Percentiles rank a stretch among this genome's conserved stretches.
Evolutionary conservation across 2,113 vertebrate species (phyloP).

Genomic region (Etia nguti): DNA sequence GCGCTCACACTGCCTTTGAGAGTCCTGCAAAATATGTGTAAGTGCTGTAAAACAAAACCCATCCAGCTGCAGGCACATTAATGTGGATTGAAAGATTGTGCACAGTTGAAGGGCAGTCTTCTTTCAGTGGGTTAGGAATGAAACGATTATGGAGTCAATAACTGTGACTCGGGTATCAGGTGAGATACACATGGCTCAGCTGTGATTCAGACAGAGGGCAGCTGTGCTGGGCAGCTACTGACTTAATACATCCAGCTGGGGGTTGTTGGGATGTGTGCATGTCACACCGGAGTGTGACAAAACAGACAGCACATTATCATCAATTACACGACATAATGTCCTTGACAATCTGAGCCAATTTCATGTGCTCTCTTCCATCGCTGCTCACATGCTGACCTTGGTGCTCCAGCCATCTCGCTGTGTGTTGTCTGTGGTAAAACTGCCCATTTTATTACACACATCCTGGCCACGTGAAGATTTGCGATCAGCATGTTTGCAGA

Average conservation of each 20-base stretch:
- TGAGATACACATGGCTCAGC: conserved; percentile 15
- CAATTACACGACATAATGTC: conserved; percentile 37
- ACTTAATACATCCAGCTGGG: conserved; percentile 2
- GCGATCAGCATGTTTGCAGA: neutral
- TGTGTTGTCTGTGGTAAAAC: neutral
- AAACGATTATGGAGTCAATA: neutral
- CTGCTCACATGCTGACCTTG: conserved; percentile 15
- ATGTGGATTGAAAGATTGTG: neutral
- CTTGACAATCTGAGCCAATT: neutral
- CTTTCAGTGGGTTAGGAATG: neutral
- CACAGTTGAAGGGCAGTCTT: neutral
- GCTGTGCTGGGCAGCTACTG: neutral
- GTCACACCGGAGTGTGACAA: neutral
- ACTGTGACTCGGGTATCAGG: neutral
- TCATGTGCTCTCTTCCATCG: neutral
- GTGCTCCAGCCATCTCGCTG: neutral
- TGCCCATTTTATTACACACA: neutral
- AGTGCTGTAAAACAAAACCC: conserved; percentile 8
- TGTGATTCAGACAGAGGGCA: conserved; percentile 9
- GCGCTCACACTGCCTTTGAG: conserved; percentile 2
- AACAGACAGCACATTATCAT: conserved; percentile 21
- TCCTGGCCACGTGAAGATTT: neutral
- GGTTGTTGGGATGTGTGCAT: neutral
- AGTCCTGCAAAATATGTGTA: conserved; percentile 11
- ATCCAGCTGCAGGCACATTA: conserved; percentile 1